Base-by-base conservation (phyloP, 2,113 vertebrate genomes). In the Lanius collurio region DNA sequence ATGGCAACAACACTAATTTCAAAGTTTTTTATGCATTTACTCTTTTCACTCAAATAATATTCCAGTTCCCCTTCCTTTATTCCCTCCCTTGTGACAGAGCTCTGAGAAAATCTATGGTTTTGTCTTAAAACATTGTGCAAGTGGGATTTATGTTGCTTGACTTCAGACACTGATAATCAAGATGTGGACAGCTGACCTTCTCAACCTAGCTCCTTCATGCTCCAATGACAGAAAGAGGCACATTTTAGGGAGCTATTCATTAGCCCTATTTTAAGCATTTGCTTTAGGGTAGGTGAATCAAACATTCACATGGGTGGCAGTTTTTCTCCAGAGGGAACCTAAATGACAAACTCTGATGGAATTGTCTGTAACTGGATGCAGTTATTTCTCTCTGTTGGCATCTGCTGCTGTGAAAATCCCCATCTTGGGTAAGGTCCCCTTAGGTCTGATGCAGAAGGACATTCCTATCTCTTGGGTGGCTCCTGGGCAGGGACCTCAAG, bases 261-360 rank as follows among this genome's bases (percentile, higher is more conserved):
- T 90, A 90, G 78, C 28, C 26, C 30, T 91, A 59, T 91, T 91
- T 95, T 87, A 94, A 95, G 74, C n/a, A 75, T 67, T 87, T 84
- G 60, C 77, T 81, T 87, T 70, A 89, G 70, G 81, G 78, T 59
- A 75, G 33, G 18, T 89, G 77, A 87, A 67, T 56, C 78, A 87
- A 84, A 75, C 33, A 56, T 82, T 78, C 49, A 55, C 44, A 39
- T 47, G 21, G 35, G 39, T 64, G 39, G 78, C 42, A 8, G 26
- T 21, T 87, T 94, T 92, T 67, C 44, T 60, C 47, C 5, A 2
- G 53, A 56, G 49, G 47, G 77, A 75, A 67, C 11, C 15, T 59
- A 56, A 57, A 71, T 68, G 30, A 71, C 52, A 67, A 39, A 42
- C 37, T 67, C 55, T 53, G 31, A 71, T 63, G 44, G 56, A 55